A percentile compares a stretch with the other conserved stretches of the same genome.
Conservation (phyloP, 2,888 invertebrate species). For the Tachina lurida region DNA sequence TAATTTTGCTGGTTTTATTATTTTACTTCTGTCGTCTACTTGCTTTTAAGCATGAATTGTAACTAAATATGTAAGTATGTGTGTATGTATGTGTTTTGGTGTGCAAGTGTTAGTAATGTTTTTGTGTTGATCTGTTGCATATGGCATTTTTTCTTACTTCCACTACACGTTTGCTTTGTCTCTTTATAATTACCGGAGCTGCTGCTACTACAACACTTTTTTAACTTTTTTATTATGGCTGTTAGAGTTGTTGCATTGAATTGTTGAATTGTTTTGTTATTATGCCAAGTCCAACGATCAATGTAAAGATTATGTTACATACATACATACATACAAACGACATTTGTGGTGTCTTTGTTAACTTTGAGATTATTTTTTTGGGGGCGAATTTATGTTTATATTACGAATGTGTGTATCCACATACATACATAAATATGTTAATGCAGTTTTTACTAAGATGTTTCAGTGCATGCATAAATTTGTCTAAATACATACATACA, state of each 20-base stretch:
- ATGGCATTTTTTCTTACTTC: conserved; percentile 45
- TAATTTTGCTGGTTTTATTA: conserved; percentile 25
- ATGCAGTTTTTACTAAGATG: not conserved
- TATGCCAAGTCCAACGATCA: conserved; percentile 81
- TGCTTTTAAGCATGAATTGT: conserved; percentile 26
- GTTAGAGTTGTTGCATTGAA: conserved; percentile 51
- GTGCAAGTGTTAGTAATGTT: conserved; percentile 8
- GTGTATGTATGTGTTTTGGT: too few relatives aligned
- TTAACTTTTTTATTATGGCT: conserved; percentile 19
- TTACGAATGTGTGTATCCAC: not conserved
- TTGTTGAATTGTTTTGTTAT: conserved; percentile 73
- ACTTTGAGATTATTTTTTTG: conserved; percentile 25
- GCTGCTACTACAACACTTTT: conserved; percentile 6
- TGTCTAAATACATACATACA: not conserved
- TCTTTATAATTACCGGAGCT: conserved; percentile 39
- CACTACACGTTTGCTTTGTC: conserved; percentile 21
- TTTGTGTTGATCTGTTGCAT: not conserved
- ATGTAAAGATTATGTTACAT: conserved; percentile 72
- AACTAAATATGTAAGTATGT: not conserved
- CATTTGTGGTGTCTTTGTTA: conserved; percentile 62
- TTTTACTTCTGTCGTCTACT: conserved; percentile 34
- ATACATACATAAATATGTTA: not conserved
- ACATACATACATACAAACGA: conserved; percentile 60
- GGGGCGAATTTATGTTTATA: conserved; percentile 18
- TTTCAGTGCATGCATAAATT: too few relatives aligned